A percentile compares a stretch with the other conserved stretches of the same genome.
These are phyloP conservation scores for Aramus guarauna DNA, from an alignment of 2,113 vertebrate species.

Conservation along the genomic window DNA sequence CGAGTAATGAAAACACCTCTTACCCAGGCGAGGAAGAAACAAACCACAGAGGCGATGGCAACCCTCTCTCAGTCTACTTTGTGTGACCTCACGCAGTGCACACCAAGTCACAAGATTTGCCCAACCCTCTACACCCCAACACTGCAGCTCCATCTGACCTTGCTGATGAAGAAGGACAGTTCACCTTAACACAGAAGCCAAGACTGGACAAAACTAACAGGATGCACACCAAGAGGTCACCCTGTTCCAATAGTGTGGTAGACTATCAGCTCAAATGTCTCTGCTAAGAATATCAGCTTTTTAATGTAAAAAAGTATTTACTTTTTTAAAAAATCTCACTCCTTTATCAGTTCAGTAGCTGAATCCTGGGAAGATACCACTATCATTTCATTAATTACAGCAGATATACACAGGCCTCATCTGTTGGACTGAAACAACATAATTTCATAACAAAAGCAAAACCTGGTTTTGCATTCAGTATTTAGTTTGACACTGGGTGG, in stretches of 20 bases:
- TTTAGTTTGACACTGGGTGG: background rate
- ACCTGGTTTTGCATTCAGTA: background rate
- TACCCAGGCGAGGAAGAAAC: background rate
- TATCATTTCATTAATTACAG: background rate
- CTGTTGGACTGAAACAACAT: background rate
- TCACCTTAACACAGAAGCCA: background rate
- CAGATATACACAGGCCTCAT: background rate
- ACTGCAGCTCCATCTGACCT: background rate
- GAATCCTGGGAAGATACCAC: background rate
- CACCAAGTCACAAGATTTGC: background rate
- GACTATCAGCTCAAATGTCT: background rate
- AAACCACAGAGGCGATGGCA: background rate
- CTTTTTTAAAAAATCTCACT: background rate
- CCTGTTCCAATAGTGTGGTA: background rate
- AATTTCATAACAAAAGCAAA: background rate
- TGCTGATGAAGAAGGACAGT: background rate
- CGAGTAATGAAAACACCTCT: background rate
- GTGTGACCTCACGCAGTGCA: background rate
- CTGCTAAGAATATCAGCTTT: background rate
- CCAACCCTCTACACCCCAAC: fast-evolving
- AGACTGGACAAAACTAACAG: background rate
- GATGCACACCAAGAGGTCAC: background rate
- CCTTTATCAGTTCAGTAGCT: background rate
- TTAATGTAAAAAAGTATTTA: background rate
- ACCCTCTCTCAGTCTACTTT: background rate